Percentiles rank a stretch among this genome's conserved stretches.
Evolutionary conservation across 2,888 invertebrate species (phyloP).

Genomic region (Cephus runcator): DNA sequence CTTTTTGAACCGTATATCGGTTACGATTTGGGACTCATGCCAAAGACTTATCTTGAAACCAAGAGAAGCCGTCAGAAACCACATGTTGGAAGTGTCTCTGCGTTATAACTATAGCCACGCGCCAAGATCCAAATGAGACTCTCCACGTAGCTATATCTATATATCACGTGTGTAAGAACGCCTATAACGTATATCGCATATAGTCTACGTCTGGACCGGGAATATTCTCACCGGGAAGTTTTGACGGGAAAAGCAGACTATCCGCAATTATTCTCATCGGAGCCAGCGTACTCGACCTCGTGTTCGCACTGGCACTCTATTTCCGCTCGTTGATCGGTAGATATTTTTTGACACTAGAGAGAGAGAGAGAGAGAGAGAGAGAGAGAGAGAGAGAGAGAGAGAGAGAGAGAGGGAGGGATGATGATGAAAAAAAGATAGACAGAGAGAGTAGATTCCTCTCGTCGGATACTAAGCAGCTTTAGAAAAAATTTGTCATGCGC

Average conservation of each 20-base stretch:
- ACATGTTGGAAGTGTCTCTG: constrained; percentile 1
- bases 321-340: background rate
- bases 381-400: too few relatives aligned
- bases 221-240: background rate
- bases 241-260: background rate
- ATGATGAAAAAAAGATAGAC: background rate
- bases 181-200: background rate
- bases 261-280: constrained; percentile 8
- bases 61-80: constrained; percentile 4
- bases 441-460: constrained; percentile 14
- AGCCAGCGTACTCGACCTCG: constrained; percentile 17
- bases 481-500: background rate
- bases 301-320: constrained; percentile 18
- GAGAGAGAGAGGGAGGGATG: background rate
- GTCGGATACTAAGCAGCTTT: background rate
- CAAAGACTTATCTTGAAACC: background rate
- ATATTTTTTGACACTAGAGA: background rate
- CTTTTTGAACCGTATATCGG: background rate
- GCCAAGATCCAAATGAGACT: background rate
- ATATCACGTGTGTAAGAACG: background rate
- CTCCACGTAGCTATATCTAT: background rate
- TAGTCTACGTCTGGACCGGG: background rate
- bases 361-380: background rate
- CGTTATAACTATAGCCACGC: background rate
- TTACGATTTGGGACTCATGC: background rate